Conservation (phyloP, 2,797 vertebrate species). For the Cephalopachus bancanus region DNA sequence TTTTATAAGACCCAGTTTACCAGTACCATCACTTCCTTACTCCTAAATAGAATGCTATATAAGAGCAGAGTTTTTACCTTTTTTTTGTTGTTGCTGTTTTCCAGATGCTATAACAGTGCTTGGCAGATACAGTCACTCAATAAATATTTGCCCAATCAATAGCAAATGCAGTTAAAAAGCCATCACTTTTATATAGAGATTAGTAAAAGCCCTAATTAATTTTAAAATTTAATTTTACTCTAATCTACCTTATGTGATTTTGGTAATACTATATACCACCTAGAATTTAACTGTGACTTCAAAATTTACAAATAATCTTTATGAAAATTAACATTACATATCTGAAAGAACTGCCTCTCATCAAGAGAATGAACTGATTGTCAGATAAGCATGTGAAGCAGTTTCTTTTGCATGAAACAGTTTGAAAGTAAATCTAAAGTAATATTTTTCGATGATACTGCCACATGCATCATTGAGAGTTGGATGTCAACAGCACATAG, state of each 20-base stretch:
- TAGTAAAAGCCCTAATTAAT: conserved; percentile 13
- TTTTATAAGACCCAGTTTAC: neutral
- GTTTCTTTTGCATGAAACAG: conserved; percentile 11
- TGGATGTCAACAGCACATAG: rapidly evolving
- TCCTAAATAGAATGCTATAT: neutral
- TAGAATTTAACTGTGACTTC: conserved; percentile 21
- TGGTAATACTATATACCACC: neutral
- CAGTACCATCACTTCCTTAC: neutral
- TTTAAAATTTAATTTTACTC: conserved; percentile 66
- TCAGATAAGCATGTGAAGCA: neutral
- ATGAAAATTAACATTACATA: neutral
- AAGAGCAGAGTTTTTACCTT: neutral
- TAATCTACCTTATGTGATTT: neutral
- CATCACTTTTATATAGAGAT: neutral
- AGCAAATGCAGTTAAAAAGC: neutral
- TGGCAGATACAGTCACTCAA: neutral
- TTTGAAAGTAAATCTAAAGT: neutral
- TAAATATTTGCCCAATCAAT: neutral
- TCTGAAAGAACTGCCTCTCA: neutral
- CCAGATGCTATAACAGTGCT: neutral
- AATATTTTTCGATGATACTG: neutral
- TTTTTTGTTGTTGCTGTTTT: neutral
- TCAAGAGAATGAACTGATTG: neutral
- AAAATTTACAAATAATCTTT: neutral
- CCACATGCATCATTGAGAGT: neutral